Percentiles rank a stretch among this genome's conserved stretches.
Conservation (phyloP, 2,888 invertebrate species). For the Saturnia pavonia region DNA sequence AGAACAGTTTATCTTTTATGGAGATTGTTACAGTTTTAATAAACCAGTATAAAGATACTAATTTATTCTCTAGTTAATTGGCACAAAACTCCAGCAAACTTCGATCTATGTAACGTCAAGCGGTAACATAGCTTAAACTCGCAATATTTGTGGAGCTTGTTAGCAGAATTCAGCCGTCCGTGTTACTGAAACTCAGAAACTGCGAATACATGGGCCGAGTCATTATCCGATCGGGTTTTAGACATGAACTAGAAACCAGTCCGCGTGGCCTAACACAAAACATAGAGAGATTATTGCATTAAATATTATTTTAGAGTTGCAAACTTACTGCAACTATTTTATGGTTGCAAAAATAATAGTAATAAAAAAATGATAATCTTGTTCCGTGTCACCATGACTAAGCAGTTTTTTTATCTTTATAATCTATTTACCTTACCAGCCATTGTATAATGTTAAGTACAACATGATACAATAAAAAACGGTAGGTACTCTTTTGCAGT, state of each 20-base stretch:
- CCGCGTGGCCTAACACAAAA: background rate
- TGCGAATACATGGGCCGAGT: constrained; percentile 2
- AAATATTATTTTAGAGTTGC: background rate
- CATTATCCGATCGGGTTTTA: constrained; percentile 7
- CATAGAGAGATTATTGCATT: background rate
- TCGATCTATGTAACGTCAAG: constrained; percentile 6
- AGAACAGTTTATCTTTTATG: too few relatives aligned
- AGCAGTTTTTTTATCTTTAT: background rate
- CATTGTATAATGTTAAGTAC: background rate
- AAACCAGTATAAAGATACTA: background rate
- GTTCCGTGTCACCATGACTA: background rate
- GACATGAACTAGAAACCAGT: background rate
- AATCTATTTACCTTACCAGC: background rate
- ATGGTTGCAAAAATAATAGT: background rate
- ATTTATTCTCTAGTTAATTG: background rate
- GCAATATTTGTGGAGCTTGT: constrained; percentile 22
- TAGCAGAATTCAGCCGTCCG: constrained; percentile 18
- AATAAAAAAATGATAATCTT: background rate
- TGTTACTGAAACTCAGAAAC: constrained; percentile 10
- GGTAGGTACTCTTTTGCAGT: background rate
- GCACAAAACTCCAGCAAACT: background rate
- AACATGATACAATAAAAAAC: background rate
- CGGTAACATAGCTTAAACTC: constrained; percentile 19
- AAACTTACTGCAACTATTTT: background rate
- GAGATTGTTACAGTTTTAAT: too few relatives aligned